Percentiles rank a stretch among this genome's conserved stretches.
phyloP scores from a whole-genome alignment of 2,113 vertebrate species.

The Eonycteris spelaea region DNA sequence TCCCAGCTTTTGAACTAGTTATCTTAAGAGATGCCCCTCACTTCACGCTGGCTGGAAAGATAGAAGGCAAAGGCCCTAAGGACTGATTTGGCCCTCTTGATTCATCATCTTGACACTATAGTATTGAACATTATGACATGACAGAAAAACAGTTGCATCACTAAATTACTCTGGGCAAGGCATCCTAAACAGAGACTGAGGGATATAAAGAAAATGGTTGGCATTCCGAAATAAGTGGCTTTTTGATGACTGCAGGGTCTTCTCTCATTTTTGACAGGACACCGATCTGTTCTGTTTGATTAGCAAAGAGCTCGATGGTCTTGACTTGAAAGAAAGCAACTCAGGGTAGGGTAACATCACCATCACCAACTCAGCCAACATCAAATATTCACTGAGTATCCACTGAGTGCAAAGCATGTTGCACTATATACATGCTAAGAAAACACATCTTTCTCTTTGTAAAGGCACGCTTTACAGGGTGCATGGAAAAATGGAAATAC shows the following conservation, averaged over 20 bases:
- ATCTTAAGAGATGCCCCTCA: not conserved
- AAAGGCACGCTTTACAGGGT: not conserved
- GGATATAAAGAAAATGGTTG: not conserved
- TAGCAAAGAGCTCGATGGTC: not conserved
- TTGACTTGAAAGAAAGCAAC: conserved; percentile 19
- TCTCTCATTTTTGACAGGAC: not conserved
- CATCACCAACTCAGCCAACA: not conserved
- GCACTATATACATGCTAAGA: not conserved
- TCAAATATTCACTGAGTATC: not conserved
- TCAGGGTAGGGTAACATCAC: not conserved
- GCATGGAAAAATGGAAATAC: not conserved
- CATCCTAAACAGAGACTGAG: not conserved
- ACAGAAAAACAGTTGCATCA: not conserved
- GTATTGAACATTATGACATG: not conserved
- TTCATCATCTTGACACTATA: not conserved
- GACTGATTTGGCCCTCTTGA: not conserved
- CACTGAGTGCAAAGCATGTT: not conserved
- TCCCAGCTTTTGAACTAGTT: not conserved
- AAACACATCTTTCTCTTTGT: not conserved
- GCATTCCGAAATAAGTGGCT: conserved; percentile 15
- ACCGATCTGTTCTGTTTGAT: not conserved
- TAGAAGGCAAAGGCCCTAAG: not conserved
- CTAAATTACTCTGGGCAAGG: not conserved
- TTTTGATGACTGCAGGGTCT: not conserved
- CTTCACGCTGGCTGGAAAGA: not conserved